Base-by-base conservation (phyloP, 2,888 invertebrate genomes). In the Pristionchus japonicus region DNA sequence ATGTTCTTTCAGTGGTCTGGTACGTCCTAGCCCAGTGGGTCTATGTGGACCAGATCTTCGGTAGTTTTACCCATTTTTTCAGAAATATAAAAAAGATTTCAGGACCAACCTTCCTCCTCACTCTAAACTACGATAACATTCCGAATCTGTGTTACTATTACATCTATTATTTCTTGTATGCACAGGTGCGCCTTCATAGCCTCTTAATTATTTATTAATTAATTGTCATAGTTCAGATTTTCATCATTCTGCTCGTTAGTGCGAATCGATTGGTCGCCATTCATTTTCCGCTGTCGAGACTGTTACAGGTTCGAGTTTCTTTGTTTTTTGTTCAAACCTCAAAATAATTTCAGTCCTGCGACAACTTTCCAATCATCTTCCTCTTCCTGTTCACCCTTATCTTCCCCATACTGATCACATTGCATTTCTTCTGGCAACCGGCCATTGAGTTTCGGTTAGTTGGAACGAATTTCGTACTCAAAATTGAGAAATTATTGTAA, bases 31-130 rank as follows among this genome's bases (percentile, higher is more conserved):
- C 43, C 11, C 77, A 77, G 47, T 77, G 77, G 77, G 27, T 47
- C 15, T 77, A 77, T 17, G 77, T 77, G 23, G 77, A 77, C 43
- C 77, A 77, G 17, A n/a, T 77, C 47, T 77, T 77, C 77, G 77
- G 77, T 77, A 70, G 11, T 67, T 34, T n/a, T 13, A 6, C 34
- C 2, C 27, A 11, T 37, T 7, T 17, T n/a, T 64, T 64, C 64
- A 31, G 4, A 3, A 7, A 31, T 64, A 31, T 3, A n/a, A 20
- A n/a, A 70, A 43, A 11, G 15, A 3, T 34, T 47, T 23, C 74
- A 77, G 77, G 77, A 9, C 15, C 77, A 17, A 27, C 43, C 23
- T 77, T 77, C 23, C 77, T 77, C 4, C 77, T 77, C 4, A 77
- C 77, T 1, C 27, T 47, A 1, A 77, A 77, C n/a, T 23, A 77